Conservation (phyloP, 2,888 invertebrate species). For the Capitulum mitella region DNA sequence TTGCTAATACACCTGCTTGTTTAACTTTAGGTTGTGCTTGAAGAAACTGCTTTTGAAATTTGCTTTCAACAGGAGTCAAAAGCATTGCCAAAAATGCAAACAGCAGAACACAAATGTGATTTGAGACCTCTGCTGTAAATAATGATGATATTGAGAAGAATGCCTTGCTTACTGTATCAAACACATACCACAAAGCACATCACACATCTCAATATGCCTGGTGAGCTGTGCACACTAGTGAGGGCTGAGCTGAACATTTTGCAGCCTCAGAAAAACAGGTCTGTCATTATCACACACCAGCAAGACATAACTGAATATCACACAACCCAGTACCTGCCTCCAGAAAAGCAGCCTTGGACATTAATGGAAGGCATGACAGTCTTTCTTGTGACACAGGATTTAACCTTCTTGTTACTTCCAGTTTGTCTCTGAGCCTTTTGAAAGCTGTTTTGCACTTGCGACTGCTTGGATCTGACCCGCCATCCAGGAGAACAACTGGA, state of each 20-base stretch:
- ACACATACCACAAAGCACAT: neutral
- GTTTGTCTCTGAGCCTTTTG: constrained; percentile 36
- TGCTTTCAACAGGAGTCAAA: too few species aligned
- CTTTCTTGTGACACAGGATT: constrained; percentile 46
- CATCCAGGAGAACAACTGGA: constrained; percentile 70
- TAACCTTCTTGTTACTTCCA: constrained; percentile 35
- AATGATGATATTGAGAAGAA: too few species aligned
- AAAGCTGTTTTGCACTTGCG: constrained; percentile 60
- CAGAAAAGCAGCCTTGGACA: constrained; percentile 65
- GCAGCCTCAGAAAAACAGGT: neutral
- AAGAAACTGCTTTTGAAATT: too few species aligned
- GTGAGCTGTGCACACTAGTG: neutral
- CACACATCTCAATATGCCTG: neutral
- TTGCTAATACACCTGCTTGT: too few species aligned
- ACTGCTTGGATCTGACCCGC: constrained; percentile 50
- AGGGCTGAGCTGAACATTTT: neutral
- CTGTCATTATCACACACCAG: too few species aligned
- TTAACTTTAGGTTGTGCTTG: too few species aligned
- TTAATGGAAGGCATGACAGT: constrained; percentile 61
- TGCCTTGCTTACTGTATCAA: too few species aligned
- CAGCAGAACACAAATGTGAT: too few species aligned
- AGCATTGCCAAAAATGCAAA: too few species aligned
- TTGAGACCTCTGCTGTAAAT: too few species aligned
- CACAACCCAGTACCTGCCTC: constrained; percentile 47
- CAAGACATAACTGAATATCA: neutral